Evolutionary conservation across 1,140 invertebrate species (phyloP), one percentile per base, ranked within the genome.

Genomic region (Lepidurus packardi): DNA sequence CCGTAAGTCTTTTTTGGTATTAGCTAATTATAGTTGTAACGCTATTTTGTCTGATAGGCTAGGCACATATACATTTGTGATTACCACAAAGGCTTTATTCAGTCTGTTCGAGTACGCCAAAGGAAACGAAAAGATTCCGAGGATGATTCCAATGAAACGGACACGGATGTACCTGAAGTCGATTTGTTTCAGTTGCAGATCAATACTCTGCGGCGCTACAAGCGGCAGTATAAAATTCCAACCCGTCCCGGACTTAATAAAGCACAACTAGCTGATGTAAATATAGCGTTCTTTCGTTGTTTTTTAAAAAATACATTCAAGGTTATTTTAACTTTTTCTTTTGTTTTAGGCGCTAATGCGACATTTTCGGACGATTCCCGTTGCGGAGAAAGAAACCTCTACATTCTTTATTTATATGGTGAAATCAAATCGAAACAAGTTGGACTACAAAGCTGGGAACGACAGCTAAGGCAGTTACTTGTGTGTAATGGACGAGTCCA

Each of bases 381-480:
- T 98, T 1, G 90, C 92, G 82, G 96, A 98, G 85, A 98, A 97
- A 84, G 96, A 98, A 85, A 93, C 94, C 41, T 86, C 97, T 16
- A 95, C 95, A n/a, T 96, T 93, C 83, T 98, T 98, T 84, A 95
- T 98, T 81, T 98, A 97, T 83, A 97, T 94, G 85, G 93, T 98
- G 0, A 98, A 98, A 88, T 94, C 93, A 78, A 95, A 96, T 86
- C 92, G 92, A 75, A 96, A 95, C 84, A 96, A 96, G 85, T 86
- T 96, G 81, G 94, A 96, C 85, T 93, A 94, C 84, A 94, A 94
- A 73, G 73, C 79, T 21, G 75, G 75, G n/a, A 78, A 47, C 73
- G 78, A 78, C 44, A 74, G 44, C 44, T 75, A 75, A 73, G 43
- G 75, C 73, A 25, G 24, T 47, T 43, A 11, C 8, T 4, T 16